Base-by-base conservation (phyloP, 2,888 invertebrate species). In the Dynastes hyllus region DNA sequence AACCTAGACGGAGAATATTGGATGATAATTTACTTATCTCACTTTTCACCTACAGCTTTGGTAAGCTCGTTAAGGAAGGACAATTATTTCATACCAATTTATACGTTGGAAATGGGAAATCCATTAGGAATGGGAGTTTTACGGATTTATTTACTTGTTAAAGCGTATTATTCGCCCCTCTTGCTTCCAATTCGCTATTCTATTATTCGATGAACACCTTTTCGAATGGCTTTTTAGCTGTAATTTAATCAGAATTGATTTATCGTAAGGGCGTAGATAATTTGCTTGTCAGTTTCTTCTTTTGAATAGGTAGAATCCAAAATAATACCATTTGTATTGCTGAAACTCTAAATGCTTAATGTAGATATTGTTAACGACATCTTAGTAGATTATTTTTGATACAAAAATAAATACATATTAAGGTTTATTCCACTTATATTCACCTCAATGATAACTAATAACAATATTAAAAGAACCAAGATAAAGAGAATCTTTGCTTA, bases 21-120 rank as follows among this genome's bases (percentile, higher is more conserved):
- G 45, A 11, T 45, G 11, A 63, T 63, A 63, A 63, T 63, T 63
- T 6, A 63, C 63, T 63, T 63, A 63, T 55, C 63, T 32, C 13
- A 32, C 11, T 9, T 32, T 13, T 63, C 63, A 13, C 13, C 32
- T 63, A 32, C 2, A 2, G 13, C 13, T 22, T 53, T 22, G 11
- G 13, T 63, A 63, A 63, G 27, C 27, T 32, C 11, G 32, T 32
- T 63, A 63, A 6, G 63, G 13, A 32, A 63, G 27, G 27, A 11
- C 63, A 63, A 8, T 63, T 63, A n/a, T 63, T 61, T 27, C 1
- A 22, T 61, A 29, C 22, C n/a, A 27, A 61, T 37, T 11, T 45
- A 45, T 45, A 11, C 11, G 8, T 45, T 45, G 37, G 11, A 11
- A 63, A 63, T 32, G 63, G 11, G 9, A 63, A 11, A 27, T 32